Evolutionary conservation across 2,888 invertebrate species (phyloP).

Genomic region (Oscheius onirici): DNA sequence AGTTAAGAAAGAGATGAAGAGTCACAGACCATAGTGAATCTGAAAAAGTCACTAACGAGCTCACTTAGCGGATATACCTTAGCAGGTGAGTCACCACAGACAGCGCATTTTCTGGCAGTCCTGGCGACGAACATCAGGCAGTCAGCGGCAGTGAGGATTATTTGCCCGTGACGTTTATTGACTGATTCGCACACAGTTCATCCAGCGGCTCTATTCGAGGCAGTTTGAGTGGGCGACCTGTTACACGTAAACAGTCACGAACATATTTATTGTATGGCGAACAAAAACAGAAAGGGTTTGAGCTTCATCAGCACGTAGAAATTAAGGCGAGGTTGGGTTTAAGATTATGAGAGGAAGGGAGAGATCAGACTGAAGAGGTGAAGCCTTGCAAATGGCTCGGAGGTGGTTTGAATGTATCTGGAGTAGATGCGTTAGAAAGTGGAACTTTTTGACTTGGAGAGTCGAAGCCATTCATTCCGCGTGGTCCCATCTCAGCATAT

Average conservation of each 20-base stretch:
- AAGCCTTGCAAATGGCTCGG: slow-evolving; percentile 25
- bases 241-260: background rate
- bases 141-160: slow-evolving; percentile 23
- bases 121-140: slow-evolving; percentile 14
- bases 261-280: slow-evolving; percentile 9
- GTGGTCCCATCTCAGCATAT: slow-evolving; percentile 30
- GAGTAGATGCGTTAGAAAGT: slow-evolving; percentile 8
- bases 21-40: slow-evolving; percentile 67
- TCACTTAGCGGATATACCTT: slow-evolving; percentile 43
- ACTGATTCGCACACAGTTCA: slow-evolving; percentile 21
- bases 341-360: slow-evolving; percentile 4
- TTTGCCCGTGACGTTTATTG: slow-evolving; percentile 32
- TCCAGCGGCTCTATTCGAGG: slow-evolving; percentile 12
- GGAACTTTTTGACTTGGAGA: slow-evolving; percentile 12
- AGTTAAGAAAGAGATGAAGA: no score
- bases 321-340: background rate
- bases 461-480: slow-evolving; percentile 19
- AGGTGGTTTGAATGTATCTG: slow-evolving; percentile 15
- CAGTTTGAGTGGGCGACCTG: background rate
- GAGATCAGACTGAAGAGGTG: slow-evolving; percentile 29
- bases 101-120: slow-evolving; percentile 51
- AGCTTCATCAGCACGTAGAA: slow-evolving; percentile 22
- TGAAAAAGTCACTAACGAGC: slow-evolving; percentile 13
- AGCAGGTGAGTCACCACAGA: slow-evolving; percentile 65
- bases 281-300: slow-evolving; percentile 1